Conservation (phyloP, 2,113 vertebrate genomes). For the Ammodytes dubius region DNA sequence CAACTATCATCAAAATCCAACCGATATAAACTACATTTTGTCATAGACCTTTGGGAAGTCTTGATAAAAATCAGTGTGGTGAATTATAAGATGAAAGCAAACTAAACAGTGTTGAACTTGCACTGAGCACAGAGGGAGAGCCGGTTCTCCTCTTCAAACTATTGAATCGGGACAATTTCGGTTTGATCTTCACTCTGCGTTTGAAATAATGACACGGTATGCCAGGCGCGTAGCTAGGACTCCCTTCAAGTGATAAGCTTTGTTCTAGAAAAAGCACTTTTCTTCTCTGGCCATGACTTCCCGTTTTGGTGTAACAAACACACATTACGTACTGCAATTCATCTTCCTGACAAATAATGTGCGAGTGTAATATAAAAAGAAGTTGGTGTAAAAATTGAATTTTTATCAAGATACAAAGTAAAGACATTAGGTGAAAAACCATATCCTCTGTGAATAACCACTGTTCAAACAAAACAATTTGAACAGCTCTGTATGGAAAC, state of each 20-base stretch:
- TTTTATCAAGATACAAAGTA: background rate
- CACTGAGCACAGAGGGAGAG: conserved; percentile 3
- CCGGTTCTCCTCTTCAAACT: background rate
- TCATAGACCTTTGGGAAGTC: conserved; percentile 11
- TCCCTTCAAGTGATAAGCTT: background rate
- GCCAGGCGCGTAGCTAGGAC: background rate
- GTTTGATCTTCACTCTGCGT: background rate
- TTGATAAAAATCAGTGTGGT: conserved; percentile 19
- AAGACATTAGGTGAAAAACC: conserved; percentile 27
- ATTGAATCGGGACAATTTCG: background rate
- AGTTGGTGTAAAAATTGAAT: background rate
- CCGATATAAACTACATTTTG: background rate
- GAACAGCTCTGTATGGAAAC: background rate
- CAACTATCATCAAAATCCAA: background rate
- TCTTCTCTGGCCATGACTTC: background rate
- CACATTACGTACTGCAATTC: background rate
- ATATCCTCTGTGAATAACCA: background rate
- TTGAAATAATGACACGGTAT: no score
- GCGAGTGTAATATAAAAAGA: background rate
- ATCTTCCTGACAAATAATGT: background rate
- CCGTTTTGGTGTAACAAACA: background rate
- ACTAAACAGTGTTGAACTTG: background rate
- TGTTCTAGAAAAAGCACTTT: conserved; percentile 32
- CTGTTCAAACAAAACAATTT: conserved; percentile 13
- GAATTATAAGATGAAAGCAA: conserved; percentile 27